Conservation (phyloP, 2,888 invertebrate species). For the Temnothorax ravouxi region DNA sequence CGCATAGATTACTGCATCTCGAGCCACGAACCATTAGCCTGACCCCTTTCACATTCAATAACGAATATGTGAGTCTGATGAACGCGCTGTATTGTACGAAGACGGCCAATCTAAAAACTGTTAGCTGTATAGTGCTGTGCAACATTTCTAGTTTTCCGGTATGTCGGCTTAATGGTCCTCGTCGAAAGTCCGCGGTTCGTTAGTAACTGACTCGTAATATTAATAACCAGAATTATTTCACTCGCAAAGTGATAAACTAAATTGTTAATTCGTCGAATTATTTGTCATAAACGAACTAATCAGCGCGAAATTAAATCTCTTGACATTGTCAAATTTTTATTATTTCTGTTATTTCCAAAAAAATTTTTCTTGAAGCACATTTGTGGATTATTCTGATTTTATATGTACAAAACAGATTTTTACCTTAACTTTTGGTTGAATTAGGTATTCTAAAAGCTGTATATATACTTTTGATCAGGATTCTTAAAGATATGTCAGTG, state of each 20-base stretch:
- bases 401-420: neutral
- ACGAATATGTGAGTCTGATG: slow-evolving; percentile 64
- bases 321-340: neutral
- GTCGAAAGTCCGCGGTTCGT: slow-evolving; percentile 23
- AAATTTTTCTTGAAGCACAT: neutral
- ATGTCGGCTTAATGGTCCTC: slow-evolving; percentile 17
- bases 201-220: slow-evolving; percentile 17
- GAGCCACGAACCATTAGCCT: slow-evolving; percentile 78
- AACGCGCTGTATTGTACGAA: slow-evolving; percentile 58
- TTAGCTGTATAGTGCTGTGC: slow-evolving; percentile 37
- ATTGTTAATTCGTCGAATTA: slow-evolving; percentile 16
- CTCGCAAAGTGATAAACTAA: slow-evolving; percentile 16
- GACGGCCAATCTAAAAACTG: slow-evolving; percentile 62
- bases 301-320: neutral
- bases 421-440: neutral
- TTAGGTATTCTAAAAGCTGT: neutral
- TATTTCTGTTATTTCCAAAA: neutral
- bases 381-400: neutral
- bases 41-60: slow-evolving; percentile 74
- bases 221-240: slow-evolving; percentile 21
- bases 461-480: neutral
- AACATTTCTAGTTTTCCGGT: slow-evolving; percentile 45
- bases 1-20: slow-evolving; percentile 79
- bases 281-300: neutral
- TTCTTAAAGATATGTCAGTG: neutral